Evolutionary conservation across 2,888 invertebrate species (phyloP).

Genomic region (Criorhina ranunculi): DNA sequence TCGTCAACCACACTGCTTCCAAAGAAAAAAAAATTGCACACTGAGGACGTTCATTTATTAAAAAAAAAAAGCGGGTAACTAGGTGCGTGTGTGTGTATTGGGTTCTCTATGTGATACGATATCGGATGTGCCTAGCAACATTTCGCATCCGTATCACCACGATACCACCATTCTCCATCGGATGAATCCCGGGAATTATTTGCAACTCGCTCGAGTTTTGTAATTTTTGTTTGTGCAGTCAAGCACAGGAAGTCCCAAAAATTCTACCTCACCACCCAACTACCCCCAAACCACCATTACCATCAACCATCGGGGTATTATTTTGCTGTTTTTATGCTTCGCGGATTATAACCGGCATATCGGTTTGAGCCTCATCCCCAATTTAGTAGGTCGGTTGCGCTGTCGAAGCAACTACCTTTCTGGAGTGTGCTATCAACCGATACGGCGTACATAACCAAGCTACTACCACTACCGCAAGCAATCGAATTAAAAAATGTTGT

Average conservation of each 20-base stretch:
- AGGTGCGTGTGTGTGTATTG: slow-evolving; percentile 32
- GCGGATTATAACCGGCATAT: slow-evolving; percentile 66
- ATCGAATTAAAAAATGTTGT: slow-evolving; percentile 64
- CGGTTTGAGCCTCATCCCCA: slow-evolving; percentile 43
- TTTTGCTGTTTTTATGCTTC: slow-evolving; percentile 71
- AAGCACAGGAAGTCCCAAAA: slow-evolving; percentile 18
- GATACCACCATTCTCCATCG: slow-evolving; percentile 14
- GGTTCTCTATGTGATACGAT: slow-evolving; percentile 70
- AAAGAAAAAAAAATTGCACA: slow-evolving; percentile 58
- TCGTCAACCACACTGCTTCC: slow-evolving; percentile 72
- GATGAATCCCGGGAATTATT: slow-evolving; percentile 47
- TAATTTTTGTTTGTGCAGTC: slow-evolving; percentile 65
- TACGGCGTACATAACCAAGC: slow-evolving; percentile 51
- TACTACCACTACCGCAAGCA: slow-evolving; percentile 50
- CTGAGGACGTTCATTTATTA: slow-evolving; percentile 68
- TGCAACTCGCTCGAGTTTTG: slow-evolving; percentile 60
- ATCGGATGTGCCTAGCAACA: slow-evolving; percentile 71
- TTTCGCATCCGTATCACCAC: slow-evolving; percentile 70
- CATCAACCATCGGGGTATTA: slow-evolving; percentile 62
- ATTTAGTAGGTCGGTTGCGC: slow-evolving; percentile 31
- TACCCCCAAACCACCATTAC: not conserved
- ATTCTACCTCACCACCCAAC: not conserved
- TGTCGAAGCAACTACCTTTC: slow-evolving; percentile 59
- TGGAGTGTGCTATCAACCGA: slow-evolving; percentile 65
- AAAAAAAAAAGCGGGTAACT: slow-evolving; percentile 40